Evolutionary conservation across 2,888 invertebrate species (phyloP).

Genomic region (Leptinotarsa peninsularis): DNA sequence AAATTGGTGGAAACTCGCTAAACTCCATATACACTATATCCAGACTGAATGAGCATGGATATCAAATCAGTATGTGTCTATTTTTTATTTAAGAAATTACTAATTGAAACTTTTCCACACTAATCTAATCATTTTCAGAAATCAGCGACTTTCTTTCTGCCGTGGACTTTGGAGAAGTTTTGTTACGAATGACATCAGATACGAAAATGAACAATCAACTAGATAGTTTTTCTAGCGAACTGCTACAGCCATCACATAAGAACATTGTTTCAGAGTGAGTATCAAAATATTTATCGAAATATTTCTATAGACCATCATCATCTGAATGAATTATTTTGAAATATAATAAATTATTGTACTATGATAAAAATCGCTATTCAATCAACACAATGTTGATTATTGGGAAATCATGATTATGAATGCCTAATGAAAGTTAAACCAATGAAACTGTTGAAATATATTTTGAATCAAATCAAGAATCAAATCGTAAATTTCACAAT

Average conservation of each 20-base stretch:
- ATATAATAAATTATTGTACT: no score
- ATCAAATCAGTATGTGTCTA: slow-evolving; percentile 74
- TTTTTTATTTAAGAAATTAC: neutral
- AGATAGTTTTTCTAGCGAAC: slow-evolving; percentile 68
- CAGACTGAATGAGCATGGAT: slow-evolving; percentile 80
- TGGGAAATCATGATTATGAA: no score
- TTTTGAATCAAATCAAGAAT: no score
- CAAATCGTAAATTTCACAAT: no score
- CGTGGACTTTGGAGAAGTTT: slow-evolving; percentile 76
- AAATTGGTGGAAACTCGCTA: slow-evolving; percentile 87
- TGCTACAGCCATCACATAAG: slow-evolving; percentile 74
- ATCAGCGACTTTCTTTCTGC: slow-evolving; percentile 86
- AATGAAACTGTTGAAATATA: no score
- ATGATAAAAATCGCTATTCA: no score
- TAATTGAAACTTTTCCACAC: neutral
- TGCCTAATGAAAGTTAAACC: no score
- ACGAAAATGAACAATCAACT: slow-evolving; percentile 54
- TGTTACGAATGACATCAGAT: slow-evolving; percentile 70
- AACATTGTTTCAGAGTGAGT: slow-evolving; percentile 78
- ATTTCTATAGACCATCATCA: neutral
- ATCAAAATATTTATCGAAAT: neutral
- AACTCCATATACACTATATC: slow-evolving; percentile 88
- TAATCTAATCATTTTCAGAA: slow-evolving; percentile 64
- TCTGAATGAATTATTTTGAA: no score
- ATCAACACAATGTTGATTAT: no score